Evolutionary conservation across 2,113 vertebrate genomes (phyloP).

Genomic region (Percopsis transmontana): DNA sequence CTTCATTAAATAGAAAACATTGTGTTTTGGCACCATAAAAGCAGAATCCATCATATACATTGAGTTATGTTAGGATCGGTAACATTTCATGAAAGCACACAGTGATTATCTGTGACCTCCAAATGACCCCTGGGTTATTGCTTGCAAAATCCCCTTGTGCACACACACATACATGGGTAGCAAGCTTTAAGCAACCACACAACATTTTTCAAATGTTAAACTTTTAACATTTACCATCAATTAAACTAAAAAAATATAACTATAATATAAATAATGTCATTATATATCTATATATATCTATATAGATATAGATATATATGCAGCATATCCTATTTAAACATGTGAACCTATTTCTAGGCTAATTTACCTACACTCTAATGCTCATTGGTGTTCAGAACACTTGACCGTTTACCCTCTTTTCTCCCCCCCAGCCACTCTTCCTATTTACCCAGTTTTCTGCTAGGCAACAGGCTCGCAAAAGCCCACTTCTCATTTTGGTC

Average conservation of each 20-base stretch:
- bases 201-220: too few relatives aligned
- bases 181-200: too few relatives aligned
- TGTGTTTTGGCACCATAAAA: neutral
- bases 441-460: neutral
- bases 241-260: too few relatives aligned
- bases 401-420: neutral
- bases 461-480: neutral
- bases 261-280: too few relatives aligned
- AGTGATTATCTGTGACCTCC: neutral
- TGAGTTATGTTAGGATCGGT: neutral
- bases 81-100: too few relatives aligned
- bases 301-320: too few relatives aligned
- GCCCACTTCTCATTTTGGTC: neutral
- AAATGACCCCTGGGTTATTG: neutral
- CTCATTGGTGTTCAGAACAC: neutral
- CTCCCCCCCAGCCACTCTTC: neutral
- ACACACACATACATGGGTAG: too few relatives aligned
- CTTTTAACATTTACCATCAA: too few relatives aligned
- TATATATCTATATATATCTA: too few relatives aligned
- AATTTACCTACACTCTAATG: neutral
- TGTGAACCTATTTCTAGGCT: too few relatives aligned
- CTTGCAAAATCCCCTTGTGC: neutral
- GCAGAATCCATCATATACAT: neutral
- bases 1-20: too few relatives aligned
- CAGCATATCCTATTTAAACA: too few relatives aligned